Evolutionary conservation across 2,113 vertebrate species (phyloP), one percentile per base, ranked within the genome.

Genomic region (Tichodroma muraria): DNA sequence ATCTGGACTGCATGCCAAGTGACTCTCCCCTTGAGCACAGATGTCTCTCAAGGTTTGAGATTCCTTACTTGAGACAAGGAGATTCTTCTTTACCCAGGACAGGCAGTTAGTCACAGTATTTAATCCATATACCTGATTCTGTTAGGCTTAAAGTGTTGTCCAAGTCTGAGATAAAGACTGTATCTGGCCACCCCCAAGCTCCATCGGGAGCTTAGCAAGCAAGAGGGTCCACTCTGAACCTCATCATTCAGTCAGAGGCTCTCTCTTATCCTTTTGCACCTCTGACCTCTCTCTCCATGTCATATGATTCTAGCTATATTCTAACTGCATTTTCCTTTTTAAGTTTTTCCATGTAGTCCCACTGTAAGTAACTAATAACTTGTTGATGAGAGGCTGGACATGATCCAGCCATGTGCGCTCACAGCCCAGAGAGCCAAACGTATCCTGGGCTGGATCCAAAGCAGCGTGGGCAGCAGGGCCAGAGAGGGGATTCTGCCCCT

Each of bases 341-440:
- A 13, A 50, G 4, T 30, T 76, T 91, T 38, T 63, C 47, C 10
- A 10, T 6, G 11, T 8, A 23, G 23, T n/a, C 49, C 15, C 28
- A 13, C 24, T 19, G 6, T n/a, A 33, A 52, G 28, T 24, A 49
- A 27, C 12, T 13, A 56, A 45, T 3, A 25, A 22, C 9, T 35
- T 68, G 7, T 30, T 31, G 13, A 40, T 45, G 47, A 47, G 30
- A 31, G 15, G 4, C 40, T 76, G 40, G 19, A 54, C 12, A 31
- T 1, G 40, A 35, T 5, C 18, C 30, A 42, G 17, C 11, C 0
- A 18, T 25, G 38, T 0, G 20, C 35, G 14, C n/a, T 40, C 11
- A 7, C 11, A 82, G 24, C 63, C 47, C 63, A 47, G n/a, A 6
- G 4, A 76, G 17, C 24, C 54, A 54, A 3, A 1, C 0, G 0